A percentile compares a stretch with the other conserved stretches of the same genome.
Conservation (phyloP, 2,113 vertebrate species). For the Antigone vipio region DNA sequence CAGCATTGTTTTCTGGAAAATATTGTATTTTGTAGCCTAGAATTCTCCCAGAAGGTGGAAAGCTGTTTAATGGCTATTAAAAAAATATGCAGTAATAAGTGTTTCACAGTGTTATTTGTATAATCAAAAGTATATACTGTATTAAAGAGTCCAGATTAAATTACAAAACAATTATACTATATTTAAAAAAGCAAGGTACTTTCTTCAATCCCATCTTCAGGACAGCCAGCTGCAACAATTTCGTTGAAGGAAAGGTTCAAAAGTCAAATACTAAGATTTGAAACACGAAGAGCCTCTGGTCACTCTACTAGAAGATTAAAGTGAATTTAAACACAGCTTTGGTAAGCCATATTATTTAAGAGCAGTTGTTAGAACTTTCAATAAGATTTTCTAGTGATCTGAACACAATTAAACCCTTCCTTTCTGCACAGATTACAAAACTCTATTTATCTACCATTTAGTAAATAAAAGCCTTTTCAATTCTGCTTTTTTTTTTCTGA, state of each 20-base stretch:
- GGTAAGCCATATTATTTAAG: not conserved
- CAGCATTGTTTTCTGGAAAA: conserved; percentile 52
- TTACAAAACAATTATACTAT: not conserved
- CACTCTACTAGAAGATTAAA: not conserved
- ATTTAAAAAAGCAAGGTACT: not conserved
- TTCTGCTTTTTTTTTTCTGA: not conserved
- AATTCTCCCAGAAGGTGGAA: conserved; percentile 41
- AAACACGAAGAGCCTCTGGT: not conserved
- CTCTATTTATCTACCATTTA: not conserved
- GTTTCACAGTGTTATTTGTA: not conserved
- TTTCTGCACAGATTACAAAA: not conserved
- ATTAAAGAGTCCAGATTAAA: not conserved
- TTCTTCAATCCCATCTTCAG: not conserved
- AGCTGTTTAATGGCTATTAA: conserved; percentile 24
- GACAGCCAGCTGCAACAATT: not conserved
- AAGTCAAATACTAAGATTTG: not conserved
- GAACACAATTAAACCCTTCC: not conserved
- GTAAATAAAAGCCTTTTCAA: not conserved
- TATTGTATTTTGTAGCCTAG: conserved; percentile 70
- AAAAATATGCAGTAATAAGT: not conserved
- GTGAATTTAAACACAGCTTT: not conserved
- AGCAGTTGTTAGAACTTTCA: not conserved
- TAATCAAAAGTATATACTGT: not conserved
- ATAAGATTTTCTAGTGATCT: not conserved
- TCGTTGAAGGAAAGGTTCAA: not conserved